phyloP scores from a whole-genome alignment of 2,888 invertebrate species.

The Trimorus sp. region DNA sequence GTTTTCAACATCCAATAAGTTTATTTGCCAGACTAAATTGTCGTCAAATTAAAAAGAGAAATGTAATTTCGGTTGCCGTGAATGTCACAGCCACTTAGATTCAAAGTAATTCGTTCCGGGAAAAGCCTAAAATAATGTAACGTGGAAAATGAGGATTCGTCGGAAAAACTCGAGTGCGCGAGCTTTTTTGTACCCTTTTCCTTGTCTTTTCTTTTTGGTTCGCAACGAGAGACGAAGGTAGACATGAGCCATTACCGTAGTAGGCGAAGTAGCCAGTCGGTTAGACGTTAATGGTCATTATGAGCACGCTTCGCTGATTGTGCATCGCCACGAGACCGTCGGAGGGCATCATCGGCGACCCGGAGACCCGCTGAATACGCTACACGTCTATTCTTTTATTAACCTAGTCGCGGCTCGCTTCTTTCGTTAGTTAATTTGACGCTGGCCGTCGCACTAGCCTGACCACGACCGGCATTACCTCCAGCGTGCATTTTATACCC shows the following conservation, averaged over 20 bases:
- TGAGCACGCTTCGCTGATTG: constrained; percentile 81
- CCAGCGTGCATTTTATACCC: constrained; percentile 54
- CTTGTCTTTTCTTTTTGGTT: constrained; percentile 33
- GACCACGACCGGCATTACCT: constrained; percentile 61
- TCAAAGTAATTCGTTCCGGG: constrained; percentile 10
- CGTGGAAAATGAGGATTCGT: constrained; percentile 22
- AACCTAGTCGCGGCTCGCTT: constrained; percentile 73
- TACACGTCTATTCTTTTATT: constrained; percentile 76
- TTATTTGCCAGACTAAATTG: no score
- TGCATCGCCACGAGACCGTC: constrained; percentile 78
- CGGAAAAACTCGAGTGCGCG: constrained; percentile 24
- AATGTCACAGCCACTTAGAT: constrained; percentile 14
- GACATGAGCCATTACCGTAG: constrained; percentile 80
- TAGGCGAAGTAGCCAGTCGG: constrained; percentile 75
- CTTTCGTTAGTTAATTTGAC: constrained; percentile 79
- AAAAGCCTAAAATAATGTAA: constrained; percentile 16
- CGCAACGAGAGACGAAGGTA: constrained; percentile 66
- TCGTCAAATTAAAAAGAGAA: no score
- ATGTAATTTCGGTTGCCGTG: background rate
- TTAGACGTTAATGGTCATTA: constrained; percentile 81
- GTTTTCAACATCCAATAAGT: no score
- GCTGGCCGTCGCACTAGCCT: constrained; percentile 72
- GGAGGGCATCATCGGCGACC: constrained; percentile 81
- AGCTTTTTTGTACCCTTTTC: constrained; percentile 12
- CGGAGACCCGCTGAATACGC: constrained; percentile 77